phyloP scores from a whole-genome alignment of 1,140 invertebrate species.

The Bombus sylvicola region DNA sequence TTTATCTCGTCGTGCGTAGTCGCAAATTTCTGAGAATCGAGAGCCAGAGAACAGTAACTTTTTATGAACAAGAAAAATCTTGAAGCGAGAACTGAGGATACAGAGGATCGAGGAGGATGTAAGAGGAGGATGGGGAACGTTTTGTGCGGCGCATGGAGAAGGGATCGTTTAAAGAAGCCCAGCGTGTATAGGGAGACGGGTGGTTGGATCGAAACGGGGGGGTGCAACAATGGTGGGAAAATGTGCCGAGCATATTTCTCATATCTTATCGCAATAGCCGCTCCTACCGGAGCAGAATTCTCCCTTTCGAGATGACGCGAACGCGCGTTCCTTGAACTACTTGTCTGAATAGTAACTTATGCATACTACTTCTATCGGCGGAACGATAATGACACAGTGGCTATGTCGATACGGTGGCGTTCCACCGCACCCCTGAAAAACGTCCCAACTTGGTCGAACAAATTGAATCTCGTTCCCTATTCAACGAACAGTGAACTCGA shows the following conservation, averaged over 20 bases:
- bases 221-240: conserved; percentile 45
- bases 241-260: conserved; percentile 63
- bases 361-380: conserved; percentile 29
- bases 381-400: conserved; percentile 49
- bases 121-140: conserved; percentile 1
- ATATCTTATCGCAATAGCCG: conserved; percentile 69
- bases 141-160: not conserved
- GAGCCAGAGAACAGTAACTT: not conserved
- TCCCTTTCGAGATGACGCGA: conserved; percentile 55
- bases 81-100: conserved; percentile 33
- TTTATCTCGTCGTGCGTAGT: not conserved
- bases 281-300: conserved; percentile 52
- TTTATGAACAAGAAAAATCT: conserved; percentile 25
- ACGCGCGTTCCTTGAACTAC: conserved; percentile 24
- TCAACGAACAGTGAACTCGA: conserved; percentile 17
- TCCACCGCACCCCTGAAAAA: conserved; percentile 9
- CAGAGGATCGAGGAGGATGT: not conserved
- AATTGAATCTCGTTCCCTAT: conserved; percentile 37
- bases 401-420: conserved; percentile 18
- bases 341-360: conserved; percentile 61
- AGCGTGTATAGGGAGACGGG: not conserved
- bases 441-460: not conserved
- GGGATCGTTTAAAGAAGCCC: conserved; percentile 32
- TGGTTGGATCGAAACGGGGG: not conserved
- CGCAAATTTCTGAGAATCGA: conserved; percentile 8